Evolutionary conservation across 2,797 vertebrate species (phyloP), one percentile per base, ranked within the genome.

Genomic region (Eleutherodactylus coqui): DNA sequence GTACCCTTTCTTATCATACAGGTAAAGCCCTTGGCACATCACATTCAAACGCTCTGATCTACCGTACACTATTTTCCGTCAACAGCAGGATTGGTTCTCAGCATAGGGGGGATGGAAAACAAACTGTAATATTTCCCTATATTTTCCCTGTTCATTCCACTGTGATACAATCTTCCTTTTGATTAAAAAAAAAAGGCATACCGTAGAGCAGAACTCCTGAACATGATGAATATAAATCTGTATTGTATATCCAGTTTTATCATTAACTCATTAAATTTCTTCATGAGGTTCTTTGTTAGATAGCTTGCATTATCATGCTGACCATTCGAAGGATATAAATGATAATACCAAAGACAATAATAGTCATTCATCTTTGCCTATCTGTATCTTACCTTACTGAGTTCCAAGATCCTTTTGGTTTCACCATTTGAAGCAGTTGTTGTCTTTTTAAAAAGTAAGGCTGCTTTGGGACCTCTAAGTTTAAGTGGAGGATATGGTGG

Each of bases 311-410:
- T 34, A 17, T 34, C 3, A 34, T 8, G 16, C 32, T 19, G 14
- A 62, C 4, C 5, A 24, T 70, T 7, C 38, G 21, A 69, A 24
- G 5, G 27, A 17, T 32, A 34, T 1, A 32, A 34, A 64, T 41
- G 24, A 9, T 41, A 24, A 41, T 41, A 64, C 0, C 32, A 69
- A 17, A 34, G 6, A n/a, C 7, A 19, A 27, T 38, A 8, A 41
- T 4, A 41, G 11, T 10, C 17, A 21, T 21, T 2, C 10, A 62
- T 67, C 32, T 34, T 34, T 67, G 6, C 6, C 1, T 34, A 19
- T 67, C 5, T 67, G 19, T 62, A 14, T 86, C 88, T 86, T 95
- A 98, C 98, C 96, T 97, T 97, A 90, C 94, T 96, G 70, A 97
- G 84, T 89, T 98, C 97, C 85, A 94, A 89, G 58, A 95, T 96